Evolutionary conservation across 1,140 invertebrate genomes (phyloP).

Genomic region (Hydropsyche tenuis): DNA sequence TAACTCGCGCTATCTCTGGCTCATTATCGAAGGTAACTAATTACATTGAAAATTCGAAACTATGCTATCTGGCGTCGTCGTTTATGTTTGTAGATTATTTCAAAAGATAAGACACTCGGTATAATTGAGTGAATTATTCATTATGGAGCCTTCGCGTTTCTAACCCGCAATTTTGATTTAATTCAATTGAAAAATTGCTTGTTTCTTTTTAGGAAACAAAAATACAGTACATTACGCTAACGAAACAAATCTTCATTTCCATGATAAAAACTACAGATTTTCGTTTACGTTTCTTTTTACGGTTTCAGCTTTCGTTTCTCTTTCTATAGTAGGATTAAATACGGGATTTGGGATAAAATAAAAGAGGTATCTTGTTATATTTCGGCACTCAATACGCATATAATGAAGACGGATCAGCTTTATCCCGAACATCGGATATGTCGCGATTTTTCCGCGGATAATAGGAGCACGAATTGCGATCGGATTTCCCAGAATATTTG

Average conservation of each 20-base stretch:
- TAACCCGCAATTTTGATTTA: too few species aligned
- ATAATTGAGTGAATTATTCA: constrained; percentile 24
- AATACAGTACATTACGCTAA: too few species aligned
- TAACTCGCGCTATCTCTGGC: constrained; percentile 2
- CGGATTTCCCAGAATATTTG: too few species aligned
- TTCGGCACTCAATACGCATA: constrained; percentile 8
- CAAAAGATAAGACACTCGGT: not conserved
- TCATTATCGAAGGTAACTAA: constrained; percentile 32
- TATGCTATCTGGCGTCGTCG: constrained; percentile 21
- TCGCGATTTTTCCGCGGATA: too few species aligned
- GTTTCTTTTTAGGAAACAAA: too few species aligned
- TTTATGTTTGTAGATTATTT: constrained; percentile 25
- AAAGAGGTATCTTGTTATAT: constrained; percentile 23
- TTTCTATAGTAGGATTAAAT: not conserved
- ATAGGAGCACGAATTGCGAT: too few species aligned
- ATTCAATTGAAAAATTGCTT: too few species aligned
- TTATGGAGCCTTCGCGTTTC: not conserved
- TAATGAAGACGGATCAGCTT: constrained; percentile 19
- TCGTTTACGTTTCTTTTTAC: not conserved
- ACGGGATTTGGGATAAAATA: constrained; percentile 14
- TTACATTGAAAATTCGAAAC: constrained; percentile 18
- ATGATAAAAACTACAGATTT: too few species aligned
- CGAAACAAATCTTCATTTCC: too few species aligned
- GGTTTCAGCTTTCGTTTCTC: not conserved
- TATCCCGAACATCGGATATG: too few species aligned